These are phyloP conservation scores for Bedellia somnulentella DNA, from an alignment of 2,888 invertebrate species.

Conservation along the genomic window DNA sequence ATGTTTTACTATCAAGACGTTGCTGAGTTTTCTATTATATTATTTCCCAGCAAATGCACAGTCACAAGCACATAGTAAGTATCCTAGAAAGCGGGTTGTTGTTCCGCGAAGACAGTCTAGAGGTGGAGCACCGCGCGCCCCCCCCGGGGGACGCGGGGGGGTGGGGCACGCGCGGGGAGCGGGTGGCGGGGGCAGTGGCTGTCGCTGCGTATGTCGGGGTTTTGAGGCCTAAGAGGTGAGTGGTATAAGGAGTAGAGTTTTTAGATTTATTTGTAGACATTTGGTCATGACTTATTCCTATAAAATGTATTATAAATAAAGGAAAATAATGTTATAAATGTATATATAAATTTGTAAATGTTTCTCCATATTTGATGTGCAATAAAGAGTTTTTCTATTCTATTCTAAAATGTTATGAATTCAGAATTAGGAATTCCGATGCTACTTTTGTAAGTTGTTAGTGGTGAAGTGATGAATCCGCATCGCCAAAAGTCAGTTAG, in stretches of 20 bases:
- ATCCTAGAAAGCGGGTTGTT: slow-evolving; percentile 44
- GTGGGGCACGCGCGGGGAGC: slow-evolving; percentile 19
- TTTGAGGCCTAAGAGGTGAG: slow-evolving; percentile 30
- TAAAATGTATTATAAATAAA: no score
- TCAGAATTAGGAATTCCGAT: no score
- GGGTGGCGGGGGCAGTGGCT: slow-evolving; percentile 11
- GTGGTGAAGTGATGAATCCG: no score
- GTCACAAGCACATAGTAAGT: slow-evolving; percentile 25
- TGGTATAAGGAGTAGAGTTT: background rate
- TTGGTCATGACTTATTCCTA: no score
- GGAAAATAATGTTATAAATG: no score
- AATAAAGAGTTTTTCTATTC: no score
- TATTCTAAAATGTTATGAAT: no score
- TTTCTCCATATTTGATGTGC: no score
- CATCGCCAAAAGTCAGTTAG: no score
- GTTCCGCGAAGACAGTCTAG: slow-evolving; percentile 42
- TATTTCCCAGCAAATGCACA: slow-evolving; percentile 29
- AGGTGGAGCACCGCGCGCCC: slow-evolving; percentile 35
- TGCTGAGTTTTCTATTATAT: no score
- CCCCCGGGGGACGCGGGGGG: slow-evolving; percentile 16
- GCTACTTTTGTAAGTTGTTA: no score
- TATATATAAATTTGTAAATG: no score
- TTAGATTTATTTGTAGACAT: background rate
- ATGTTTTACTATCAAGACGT: background rate
- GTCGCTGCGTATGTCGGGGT: slow-evolving; percentile 16